Base-by-base conservation (phyloP, 2,113 vertebrate species). In the Pollimyrus isidori region DNA sequence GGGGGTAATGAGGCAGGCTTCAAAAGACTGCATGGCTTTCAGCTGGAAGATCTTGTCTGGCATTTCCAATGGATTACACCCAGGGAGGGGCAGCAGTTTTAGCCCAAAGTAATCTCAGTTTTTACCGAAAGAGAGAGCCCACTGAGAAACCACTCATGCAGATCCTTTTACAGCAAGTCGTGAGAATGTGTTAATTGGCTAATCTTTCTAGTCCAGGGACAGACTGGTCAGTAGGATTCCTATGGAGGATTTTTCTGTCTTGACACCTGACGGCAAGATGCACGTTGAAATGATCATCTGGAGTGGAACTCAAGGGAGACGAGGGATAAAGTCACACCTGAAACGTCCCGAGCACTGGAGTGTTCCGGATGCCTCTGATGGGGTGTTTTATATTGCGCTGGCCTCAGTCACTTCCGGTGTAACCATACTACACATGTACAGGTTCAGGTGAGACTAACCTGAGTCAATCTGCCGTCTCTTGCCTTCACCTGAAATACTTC, bases 21-120 rank as follows among this genome's bases (percentile, higher is more conserved):
- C 89, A 86, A 52, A 50, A 73, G 56, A 26, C 17, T 42, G 89
- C 26, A 46, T 50, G 83, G 52, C 82, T 73, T 86, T 86, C 48
- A 52, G 56, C 82, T 86, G 56, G 82, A 89, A 76, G 65, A 69
- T 86, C 89, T 58, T 48, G 26, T 85, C 89, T 65, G 48, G 52
- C 84, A 50, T 45, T 2, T 6, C n/a, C 69, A 73, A 73, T 52
- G 45, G 82, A 65, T 86, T 45, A 23, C 62, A 49, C 58, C 9
- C 1, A 23, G 52, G 15, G 56, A 86, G 21, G n/a, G 26, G 21
- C 7, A 0, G 17, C 73, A 17, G 23, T 85, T 89, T 15, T 21
- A 89, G 46, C 35, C 21, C 56, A 58, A 89, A 62, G 53, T 56
- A 6, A 80, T 35, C 46, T 85, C 76, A 48, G 88, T 89, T 89